phyloP scores from a whole-genome alignment of 2,888 invertebrate species.

The Stenodera caucasica region DNA sequence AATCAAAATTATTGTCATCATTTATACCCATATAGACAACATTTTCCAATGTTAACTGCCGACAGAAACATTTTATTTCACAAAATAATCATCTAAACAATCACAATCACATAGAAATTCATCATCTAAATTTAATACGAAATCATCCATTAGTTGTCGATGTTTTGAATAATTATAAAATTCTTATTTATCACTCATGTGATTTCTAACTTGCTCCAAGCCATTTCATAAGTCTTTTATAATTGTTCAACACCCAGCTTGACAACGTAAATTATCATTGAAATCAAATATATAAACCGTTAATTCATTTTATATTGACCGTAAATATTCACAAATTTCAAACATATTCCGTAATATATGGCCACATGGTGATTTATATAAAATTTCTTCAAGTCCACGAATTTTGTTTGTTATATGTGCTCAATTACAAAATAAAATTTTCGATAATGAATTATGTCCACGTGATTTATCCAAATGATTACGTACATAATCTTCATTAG shows the following conservation, averaged over 20 bases:
- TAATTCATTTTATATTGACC: conserved; percentile 68
- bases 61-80: conserved; percentile 85
- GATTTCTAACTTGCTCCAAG: conserved; percentile 89
- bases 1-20: too few relatives aligned
- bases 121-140: conserved; percentile 79
- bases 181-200: conserved; percentile 82
- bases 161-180: conserved; percentile 85
- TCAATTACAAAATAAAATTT: conserved; percentile 87
- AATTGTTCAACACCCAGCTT: conserved; percentile 68
- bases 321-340: conserved; percentile 68
- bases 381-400: conserved; percentile 60
- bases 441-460: conserved; percentile 78
- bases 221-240: conserved; percentile 59
- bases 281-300: conserved; percentile 92
- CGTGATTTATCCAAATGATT: conserved; percentile 66
- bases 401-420: conserved; percentile 66
- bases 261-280: conserved; percentile 75
- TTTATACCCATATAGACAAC: conserved; percentile 45
- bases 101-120: conserved; percentile 90
- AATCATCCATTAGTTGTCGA: conserved; percentile 84
- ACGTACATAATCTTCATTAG: conserved; percentile 60
- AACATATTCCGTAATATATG: conserved; percentile 64
- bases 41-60: conserved; percentile 84
- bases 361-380: conserved; percentile 77
- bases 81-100: conserved; percentile 86